phyloP scores from a whole-genome alignment of 2,888 invertebrate species.

The Phlogophora meticulosa region DNA sequence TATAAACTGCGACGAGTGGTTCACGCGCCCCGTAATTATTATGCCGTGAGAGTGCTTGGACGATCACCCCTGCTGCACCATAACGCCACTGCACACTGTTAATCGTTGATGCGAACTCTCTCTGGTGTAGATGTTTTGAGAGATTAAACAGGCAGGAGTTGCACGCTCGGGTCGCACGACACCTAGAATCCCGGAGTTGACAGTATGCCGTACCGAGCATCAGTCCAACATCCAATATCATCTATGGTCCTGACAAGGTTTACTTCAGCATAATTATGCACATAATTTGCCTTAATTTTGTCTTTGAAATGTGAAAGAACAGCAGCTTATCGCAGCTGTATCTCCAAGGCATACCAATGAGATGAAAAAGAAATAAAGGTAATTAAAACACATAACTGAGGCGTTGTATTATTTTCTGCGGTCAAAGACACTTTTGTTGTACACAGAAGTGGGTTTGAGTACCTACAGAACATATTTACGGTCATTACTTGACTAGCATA shows the following conservation, averaged over 20 bases:
- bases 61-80: slow-evolving; percentile 82
- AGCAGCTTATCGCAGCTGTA: slow-evolving; percentile 17
- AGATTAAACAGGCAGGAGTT: not conserved
- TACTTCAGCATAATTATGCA: too few relatives aligned
- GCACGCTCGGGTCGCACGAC: not conserved
- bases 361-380: slow-evolving; percentile 31
- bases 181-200: not conserved
- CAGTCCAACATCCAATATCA: too few relatives aligned
- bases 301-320: not conserved
- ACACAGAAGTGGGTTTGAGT: slow-evolving; percentile 46
- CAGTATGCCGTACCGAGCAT: not conserved
- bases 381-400: slow-evolving; percentile 38
- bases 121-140: not conserved
- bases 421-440: slow-evolving; percentile 50
- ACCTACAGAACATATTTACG: slow-evolving; percentile 56
- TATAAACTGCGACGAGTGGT: slow-evolving; percentile 82
- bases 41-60: slow-evolving; percentile 85
- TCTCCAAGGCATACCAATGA: slow-evolving; percentile 22
- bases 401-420: slow-evolving; percentile 47
- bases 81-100: slow-evolving; percentile 77
- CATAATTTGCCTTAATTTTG: not conserved
- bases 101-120: slow-evolving; percentile 70
- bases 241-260: too few relatives aligned
- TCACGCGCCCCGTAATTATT: slow-evolving; percentile 79
- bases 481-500: slow-evolving; percentile 49